Evolutionary conservation across 2,888 invertebrate species (phyloP), one percentile per base, ranked within the genome.

Genomic region (Lepidocyrtinus sp.): DNA sequence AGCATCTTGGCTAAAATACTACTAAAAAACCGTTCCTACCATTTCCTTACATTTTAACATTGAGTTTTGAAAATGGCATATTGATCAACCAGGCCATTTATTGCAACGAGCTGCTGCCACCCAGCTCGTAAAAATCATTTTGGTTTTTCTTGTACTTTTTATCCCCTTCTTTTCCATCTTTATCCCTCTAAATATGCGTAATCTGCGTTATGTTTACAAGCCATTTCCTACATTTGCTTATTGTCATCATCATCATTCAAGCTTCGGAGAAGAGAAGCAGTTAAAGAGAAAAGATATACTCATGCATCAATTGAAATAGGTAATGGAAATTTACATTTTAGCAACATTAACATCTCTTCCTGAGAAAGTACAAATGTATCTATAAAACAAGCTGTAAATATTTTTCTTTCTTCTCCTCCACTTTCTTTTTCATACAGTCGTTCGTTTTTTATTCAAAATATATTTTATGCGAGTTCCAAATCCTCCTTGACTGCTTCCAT

Each of bases 401-500:
- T 59, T 26, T 59, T 59, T 17, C 15, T 59, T n/a, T 3, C 27
- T 24, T 17, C 27, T 59, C 27, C 17, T 70, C 61, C 55, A 15
- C 25, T 17, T 50, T 25, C 68, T 17, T 50, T 68, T 68, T 50
- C 25, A 22, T 68, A 22, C 46, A 21, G 15, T 24, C 7, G 1
- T 7, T 21, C 59, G 17, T 59, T 59, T 59, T 59, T 59, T 22
- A 59, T 59, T 59, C 59, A 24, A 67, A 59, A 46, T 64, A 24
- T 50, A 61, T 36, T 72, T 67, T 72, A 77, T 81, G 75, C 55
- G 83, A 84, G 83, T 83, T 82, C 79, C 84, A 84, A 85, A 85
- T 85, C 85, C 84, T 85, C 83, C 72, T 72, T 72, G 77, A 71
- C 84, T 83, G 84, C 84, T 83, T 85, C 84, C 84, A 83, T 83